A percentile compares a stretch with the other conserved stretches of the same genome.
These are phyloP conservation scores for Poeciliopsis infans DNA, from an alignment of 2,797 vertebrate genomes.

Conservation along the genomic window DNA sequence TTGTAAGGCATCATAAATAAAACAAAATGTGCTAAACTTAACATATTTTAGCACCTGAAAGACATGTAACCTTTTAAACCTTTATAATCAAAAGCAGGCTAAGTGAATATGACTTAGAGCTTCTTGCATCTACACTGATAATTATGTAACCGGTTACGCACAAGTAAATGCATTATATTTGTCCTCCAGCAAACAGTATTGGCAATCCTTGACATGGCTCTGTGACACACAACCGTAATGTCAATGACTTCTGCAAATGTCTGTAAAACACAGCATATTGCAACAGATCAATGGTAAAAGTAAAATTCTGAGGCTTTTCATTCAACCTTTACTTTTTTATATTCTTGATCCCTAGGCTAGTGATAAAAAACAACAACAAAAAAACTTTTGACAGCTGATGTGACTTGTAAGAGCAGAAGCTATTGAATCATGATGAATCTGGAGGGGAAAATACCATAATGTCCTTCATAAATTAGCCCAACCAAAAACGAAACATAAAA, in stretches of 20 bases:
- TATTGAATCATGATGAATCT: slow-evolving; percentile 29
- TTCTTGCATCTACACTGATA: background rate
- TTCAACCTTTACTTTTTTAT: background rate
- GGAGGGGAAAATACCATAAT: slow-evolving; percentile 13
- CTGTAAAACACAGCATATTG: background rate
- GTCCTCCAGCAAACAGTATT: background rate
- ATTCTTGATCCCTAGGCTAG: slow-evolving; percentile 11
- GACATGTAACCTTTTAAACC: background rate
- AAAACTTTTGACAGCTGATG: slow-evolving; percentile 10
- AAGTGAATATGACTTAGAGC: background rate
- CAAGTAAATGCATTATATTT: background rate
- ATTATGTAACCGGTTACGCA: background rate
- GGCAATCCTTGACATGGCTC: background rate
- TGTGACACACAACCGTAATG: background rate
- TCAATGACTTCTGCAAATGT: background rate
- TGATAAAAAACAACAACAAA: slow-evolving; percentile 8
- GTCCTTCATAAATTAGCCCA: slow-evolving; percentile 30
- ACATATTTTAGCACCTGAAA: background rate
- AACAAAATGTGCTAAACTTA: background rate
- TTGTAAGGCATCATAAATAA: background rate
- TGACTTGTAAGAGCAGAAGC: background rate
- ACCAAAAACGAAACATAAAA: background rate
- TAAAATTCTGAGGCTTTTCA: background rate
- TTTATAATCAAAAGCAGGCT: background rate
- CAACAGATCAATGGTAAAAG: background rate